Conservation (phyloP, 2,113 vertebrate genomes). For the Recurvirostra avosetta region DNA sequence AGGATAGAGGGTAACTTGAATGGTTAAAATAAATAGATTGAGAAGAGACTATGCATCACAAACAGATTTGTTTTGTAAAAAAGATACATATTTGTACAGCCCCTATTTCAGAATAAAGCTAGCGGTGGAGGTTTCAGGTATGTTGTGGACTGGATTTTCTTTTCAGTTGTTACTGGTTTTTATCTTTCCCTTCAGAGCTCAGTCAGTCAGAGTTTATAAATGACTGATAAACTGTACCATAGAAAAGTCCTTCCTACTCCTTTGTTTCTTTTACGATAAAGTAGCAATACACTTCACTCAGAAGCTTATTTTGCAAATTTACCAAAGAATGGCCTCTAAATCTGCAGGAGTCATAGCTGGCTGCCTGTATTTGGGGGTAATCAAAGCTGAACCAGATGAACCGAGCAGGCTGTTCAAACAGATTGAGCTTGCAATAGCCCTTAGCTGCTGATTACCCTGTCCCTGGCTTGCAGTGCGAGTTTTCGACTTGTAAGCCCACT, state of each 20-base stretch:
- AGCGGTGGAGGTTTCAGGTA: not conserved
- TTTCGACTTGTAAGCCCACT: not conserved
- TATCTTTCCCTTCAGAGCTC: not conserved
- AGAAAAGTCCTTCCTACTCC: not conserved
- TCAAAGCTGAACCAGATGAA: constrained; percentile 17
- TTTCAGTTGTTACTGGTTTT: not conserved
- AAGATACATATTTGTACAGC: not conserved
- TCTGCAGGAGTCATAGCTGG: not conserved
- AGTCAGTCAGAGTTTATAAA: constrained; percentile 17
- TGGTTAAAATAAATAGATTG: not conserved
- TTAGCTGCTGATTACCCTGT: not conserved
- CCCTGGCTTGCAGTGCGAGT: not conserved
- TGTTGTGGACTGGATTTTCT: not conserved
- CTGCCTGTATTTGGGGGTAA: not conserved
- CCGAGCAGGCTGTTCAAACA: not conserved
- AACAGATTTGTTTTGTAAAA: not conserved
- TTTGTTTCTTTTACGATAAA: not conserved
- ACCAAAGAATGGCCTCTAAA: not conserved
- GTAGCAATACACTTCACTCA: not conserved
- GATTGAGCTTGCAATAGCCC: not conserved
- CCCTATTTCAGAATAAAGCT: not conserved
- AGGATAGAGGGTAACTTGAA: not conserved
- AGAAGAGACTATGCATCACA: not conserved
- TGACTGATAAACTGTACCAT: not conserved
- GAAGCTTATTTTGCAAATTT: constrained; percentile 25